Evolutionary conservation across 2,113 vertebrate species (phyloP).

Genomic region (Hypocryptadius cinnamomeus): DNA sequence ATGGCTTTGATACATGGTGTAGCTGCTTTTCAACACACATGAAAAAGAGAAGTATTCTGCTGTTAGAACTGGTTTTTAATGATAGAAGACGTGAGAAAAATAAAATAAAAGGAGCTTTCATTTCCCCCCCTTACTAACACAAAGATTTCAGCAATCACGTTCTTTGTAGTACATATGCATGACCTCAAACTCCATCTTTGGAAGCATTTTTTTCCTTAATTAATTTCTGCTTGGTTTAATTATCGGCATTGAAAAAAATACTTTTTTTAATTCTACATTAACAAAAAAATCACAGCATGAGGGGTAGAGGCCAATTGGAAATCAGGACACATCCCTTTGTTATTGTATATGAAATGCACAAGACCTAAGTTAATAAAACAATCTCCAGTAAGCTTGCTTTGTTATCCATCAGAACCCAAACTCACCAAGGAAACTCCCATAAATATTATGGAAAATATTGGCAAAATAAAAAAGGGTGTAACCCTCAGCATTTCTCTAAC

Average conservation of each 20-base stretch:
- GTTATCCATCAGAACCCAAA: not conserved
- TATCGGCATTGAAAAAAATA: not conserved
- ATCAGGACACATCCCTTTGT: not conserved
- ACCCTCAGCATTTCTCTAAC: not conserved
- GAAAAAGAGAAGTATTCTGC: conserved; percentile 75
- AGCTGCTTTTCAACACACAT: conserved; percentile 85
- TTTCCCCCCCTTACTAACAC: conserved; percentile 52
- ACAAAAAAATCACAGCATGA: not conserved
- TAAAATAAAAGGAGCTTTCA: conserved; percentile 66
- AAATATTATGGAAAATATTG: conserved; percentile 3
- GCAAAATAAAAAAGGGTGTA: not conserved
- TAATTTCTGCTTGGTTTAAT: conserved; percentile 46
- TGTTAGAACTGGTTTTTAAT: conserved; percentile 78
- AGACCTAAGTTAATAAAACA: conserved; percentile 15
- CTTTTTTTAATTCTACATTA: not conserved
- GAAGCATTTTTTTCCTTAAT: conserved; percentile 9
- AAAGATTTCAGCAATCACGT: conserved; percentile 55
- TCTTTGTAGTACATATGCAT: not conserved
- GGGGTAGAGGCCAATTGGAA: conserved; percentile 2
- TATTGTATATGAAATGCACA: not conserved
- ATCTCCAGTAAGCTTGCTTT: not conserved
- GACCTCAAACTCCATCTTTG: conserved; percentile 32
- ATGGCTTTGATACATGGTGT: conserved; percentile 99
- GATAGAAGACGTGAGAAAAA: conserved; percentile 68
- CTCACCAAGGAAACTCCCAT: conserved; percentile 4